These are phyloP conservation scores for Busseola fusca DNA, from an alignment of 2,888 invertebrate species.

Conservation along the genomic window DNA sequence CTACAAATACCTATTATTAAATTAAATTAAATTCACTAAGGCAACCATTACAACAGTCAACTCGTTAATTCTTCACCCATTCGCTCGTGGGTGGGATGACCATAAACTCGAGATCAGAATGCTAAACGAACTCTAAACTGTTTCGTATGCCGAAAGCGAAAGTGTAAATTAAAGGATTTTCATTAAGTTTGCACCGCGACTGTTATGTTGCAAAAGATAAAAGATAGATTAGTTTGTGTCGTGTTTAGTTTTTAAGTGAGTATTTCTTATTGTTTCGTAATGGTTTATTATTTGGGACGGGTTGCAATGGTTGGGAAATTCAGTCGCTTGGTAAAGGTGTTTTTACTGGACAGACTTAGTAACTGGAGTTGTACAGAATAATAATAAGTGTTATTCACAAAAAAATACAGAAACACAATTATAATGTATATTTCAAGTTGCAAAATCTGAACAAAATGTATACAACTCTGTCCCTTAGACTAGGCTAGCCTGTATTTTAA, in stretches of 20 bases:
- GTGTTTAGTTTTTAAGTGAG: conserved; percentile 15
- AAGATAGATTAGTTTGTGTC: conserved; percentile 8
- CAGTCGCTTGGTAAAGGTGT: neutral
- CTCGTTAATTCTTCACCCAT: conserved; percentile 28
- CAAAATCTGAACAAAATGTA: too few species aligned
- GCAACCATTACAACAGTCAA: conserved; percentile 44
- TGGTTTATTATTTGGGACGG: neutral
- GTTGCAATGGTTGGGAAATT: neutral
- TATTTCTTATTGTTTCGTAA: conserved; percentile 17
- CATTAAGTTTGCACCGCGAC: conserved; percentile 25
- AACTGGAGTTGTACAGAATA: neutral
- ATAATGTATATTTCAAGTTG: too few species aligned
- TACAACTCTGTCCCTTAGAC: too few species aligned
- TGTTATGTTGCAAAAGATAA: conserved; percentile 35
- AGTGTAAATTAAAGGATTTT: conserved; percentile 45
- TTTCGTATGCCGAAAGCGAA: conserved; percentile 42
- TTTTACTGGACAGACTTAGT: neutral
- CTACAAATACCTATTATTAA: too few species aligned
- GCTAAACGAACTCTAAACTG: conserved; percentile 22
- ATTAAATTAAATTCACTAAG: conserved; percentile 32
- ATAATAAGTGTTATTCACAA: too few species aligned
- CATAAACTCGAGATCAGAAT: conserved; percentile 44
- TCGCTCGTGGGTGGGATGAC: conserved; percentile 51
- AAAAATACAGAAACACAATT: too few species aligned
- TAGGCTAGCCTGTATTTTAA: too few species aligned